Base-by-base conservation (phyloP, 1,140 invertebrate species). In the Heliconius congener region DNA sequence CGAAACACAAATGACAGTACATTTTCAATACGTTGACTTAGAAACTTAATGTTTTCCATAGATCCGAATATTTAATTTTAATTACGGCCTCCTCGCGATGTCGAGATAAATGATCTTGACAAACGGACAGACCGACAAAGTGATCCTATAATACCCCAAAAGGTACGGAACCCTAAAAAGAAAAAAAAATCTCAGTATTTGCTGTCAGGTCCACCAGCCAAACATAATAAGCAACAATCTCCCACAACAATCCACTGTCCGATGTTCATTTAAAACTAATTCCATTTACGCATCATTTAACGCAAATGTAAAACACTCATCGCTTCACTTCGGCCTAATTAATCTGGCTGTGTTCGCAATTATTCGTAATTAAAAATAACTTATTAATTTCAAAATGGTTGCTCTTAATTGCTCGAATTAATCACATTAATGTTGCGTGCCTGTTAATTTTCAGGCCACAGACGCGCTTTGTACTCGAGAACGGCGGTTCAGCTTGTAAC, bases 351-450 rank as follows among this genome's bases (percentile, higher is more conserved):
- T 86, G 83, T 83, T 74, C 83, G 82, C 88, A 92, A 92, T 93
- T 91, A 92, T 86, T 84, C 66, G 84, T 93, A 91, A 93, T 93
- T 93, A 92, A 92, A 92, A 92, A 91, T 92, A 92, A 91, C 90
- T 93, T 92, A 92, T 92, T 93, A 89, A 92, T 90, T 91, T 90
- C 79, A 83, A 82, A 78, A 79, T 85, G 83, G 81, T 86, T 72
- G 84, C 81, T 83, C 81, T 84, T 92, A 91, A 92, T 93, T 91
- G 86, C 81, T 77, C 80, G 87, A 90, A 92, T 93, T 90, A 91
- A 93, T 93, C 92, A 92, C 81, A 71, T 88, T 88, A 91, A 92
- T 92, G 88, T 88, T 85, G 87, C 92, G 88, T 91, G 90, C 78
- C 81, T 87, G 88, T 93, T 92, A 86, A 90, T 92, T 92, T 91